Evolutionary conservation across 2,888 invertebrate genomes (phyloP).

Genomic region (Acholoe squamosa): DNA sequence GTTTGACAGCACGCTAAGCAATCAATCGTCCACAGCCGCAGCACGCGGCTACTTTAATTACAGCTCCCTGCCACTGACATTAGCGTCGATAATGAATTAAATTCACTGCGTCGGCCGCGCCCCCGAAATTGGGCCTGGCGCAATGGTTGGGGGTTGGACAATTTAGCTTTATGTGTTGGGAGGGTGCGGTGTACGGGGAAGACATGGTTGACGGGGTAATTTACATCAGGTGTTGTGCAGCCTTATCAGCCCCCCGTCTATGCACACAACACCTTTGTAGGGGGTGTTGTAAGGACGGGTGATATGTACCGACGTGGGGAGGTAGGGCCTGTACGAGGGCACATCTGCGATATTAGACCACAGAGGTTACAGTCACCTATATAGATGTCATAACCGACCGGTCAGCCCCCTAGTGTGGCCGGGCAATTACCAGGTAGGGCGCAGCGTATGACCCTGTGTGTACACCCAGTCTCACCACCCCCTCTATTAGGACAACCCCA

Average conservation of each 20-base stretch:
- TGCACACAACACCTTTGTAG: conserved; percentile 31
- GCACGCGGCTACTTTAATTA: conserved; percentile 38
- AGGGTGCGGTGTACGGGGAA: not conserved
- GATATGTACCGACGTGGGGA: not conserved
- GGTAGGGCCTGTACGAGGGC: not conserved
- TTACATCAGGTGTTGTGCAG: conserved; percentile 24
- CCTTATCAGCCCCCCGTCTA: not conserved
- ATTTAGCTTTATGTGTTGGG: not conserved
- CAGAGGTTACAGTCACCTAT: conserved; percentile 56
- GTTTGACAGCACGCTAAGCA: conserved; percentile 40
- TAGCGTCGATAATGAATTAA: conserved; percentile 57
- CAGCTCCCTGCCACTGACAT: conserved; percentile 27
- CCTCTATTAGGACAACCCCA: conserved; percentile 31
- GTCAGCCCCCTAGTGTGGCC: not conserved
- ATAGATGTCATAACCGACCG: conserved; percentile 24
- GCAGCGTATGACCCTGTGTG: not conserved
- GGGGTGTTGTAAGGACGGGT: not conserved
- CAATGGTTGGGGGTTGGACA: not conserved
- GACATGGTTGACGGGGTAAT: conserved; percentile 51
- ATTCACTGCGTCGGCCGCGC: conserved; percentile 5
- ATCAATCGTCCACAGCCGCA: conserved; percentile 19
- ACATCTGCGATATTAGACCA: not conserved
- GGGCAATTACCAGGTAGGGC: conserved; percentile 25
- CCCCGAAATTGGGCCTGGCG: not conserved
- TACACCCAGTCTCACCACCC: not conserved